phyloP scores from a whole-genome alignment of 2,797 vertebrate genomes.

The Peromyscus eremicus region DNA sequence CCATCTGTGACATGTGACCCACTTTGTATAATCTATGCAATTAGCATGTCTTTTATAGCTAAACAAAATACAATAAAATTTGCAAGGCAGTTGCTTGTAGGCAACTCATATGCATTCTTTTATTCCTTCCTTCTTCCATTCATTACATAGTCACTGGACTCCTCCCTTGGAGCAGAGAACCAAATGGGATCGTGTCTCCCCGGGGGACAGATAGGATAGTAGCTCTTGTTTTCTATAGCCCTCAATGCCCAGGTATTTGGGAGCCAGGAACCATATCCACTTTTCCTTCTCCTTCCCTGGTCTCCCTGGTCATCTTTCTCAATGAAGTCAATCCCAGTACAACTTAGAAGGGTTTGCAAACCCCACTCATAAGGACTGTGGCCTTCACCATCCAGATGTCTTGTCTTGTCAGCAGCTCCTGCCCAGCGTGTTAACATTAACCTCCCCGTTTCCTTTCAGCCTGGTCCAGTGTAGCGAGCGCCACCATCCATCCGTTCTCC shows the following conservation, averaged over 20 bases:
- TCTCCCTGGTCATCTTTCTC: neutral
- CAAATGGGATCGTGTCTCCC: neutral
- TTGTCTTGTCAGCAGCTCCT: fast-evolving
- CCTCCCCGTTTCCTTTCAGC: fast-evolving
- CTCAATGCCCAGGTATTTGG: neutral
- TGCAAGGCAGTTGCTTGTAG: neutral
- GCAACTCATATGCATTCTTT: neutral
- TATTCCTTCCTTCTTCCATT: too few species aligned
- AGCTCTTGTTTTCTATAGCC: neutral
- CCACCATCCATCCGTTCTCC: neutral
- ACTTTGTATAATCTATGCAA: neutral
- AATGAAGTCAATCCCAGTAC: fast-evolving
- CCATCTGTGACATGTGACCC: fast-evolving
- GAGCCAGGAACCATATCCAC: neutral
- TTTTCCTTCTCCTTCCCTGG: neutral
- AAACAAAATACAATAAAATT: neutral
- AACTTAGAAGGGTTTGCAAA: neutral
- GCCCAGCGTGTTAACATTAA: fast-evolving
- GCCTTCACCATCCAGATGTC: fast-evolving
- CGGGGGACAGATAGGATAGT: neutral
- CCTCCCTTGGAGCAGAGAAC: neutral
- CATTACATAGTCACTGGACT: neutral
- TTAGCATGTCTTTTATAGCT: neutral
- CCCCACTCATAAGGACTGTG: neutral
- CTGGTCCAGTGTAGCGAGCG: fast-evolving